phyloP scores from a whole-genome alignment of 1,140 invertebrate species.

The Drosophila kanapiae region DNA sequence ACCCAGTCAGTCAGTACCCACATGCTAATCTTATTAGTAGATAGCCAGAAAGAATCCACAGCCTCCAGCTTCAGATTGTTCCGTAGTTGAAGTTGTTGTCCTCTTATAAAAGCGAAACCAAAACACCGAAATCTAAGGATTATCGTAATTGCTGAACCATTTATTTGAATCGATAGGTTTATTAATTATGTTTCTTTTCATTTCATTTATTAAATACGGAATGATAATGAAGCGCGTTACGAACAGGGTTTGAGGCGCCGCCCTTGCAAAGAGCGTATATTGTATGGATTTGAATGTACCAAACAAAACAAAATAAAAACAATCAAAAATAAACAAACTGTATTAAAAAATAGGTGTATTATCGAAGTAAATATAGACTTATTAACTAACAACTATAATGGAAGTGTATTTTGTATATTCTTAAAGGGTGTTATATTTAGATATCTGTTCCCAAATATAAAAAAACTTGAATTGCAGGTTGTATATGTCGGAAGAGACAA shows the following conservation, averaged over 20 bases:
- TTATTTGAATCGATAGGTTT: slow-evolving; percentile 43
- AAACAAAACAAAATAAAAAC: slow-evolving; percentile 52
- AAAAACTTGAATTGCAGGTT: too few species aligned
- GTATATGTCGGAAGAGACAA: too few species aligned
- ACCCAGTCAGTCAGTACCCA: slow-evolving; percentile 58
- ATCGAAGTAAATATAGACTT: slow-evolving; percentile 76
- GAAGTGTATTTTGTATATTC: too few species aligned
- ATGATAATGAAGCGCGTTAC: slow-evolving; percentile 10
- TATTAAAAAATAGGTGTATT: slow-evolving; percentile 78
- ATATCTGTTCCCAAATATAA: too few species aligned
- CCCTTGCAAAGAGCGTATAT: slow-evolving; percentile 58
- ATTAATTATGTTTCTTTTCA: slow-evolving; percentile 35
- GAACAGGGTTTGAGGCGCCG: slow-evolving; percentile 41
- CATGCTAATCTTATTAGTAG: slow-evolving; percentile 61
- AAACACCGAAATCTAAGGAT: slow-evolving; percentile 40
- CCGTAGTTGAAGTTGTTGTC: slow-evolving; percentile 56
- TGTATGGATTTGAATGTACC: slow-evolving; percentile 55
- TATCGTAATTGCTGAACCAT: slow-evolving; percentile 81
- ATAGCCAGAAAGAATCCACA: slow-evolving; percentile 57
- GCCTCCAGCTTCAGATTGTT: slow-evolving; percentile 57
- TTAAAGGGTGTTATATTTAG: too few species aligned
- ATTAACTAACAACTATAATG: slow-evolving; percentile 36
- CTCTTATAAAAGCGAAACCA: slow-evolving; percentile 38
- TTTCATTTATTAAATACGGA: slow-evolving; percentile 21
- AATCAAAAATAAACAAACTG: slow-evolving; percentile 68